phyloP scores from a whole-genome alignment of 2,113 vertebrate genomes.

The Strigops habroptila region DNA sequence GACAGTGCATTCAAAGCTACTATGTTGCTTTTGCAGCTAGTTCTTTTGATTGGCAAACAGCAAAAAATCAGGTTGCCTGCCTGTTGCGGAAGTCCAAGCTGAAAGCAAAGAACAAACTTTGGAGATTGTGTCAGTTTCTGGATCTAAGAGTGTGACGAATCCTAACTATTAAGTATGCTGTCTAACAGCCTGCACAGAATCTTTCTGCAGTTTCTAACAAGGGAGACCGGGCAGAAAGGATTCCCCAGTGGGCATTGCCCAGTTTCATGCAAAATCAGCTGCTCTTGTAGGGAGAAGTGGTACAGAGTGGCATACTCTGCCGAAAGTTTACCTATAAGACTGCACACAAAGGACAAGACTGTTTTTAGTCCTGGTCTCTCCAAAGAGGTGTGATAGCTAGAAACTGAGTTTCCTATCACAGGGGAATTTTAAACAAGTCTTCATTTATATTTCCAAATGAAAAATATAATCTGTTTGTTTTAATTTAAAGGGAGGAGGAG shows the following conservation, averaged over 20 bases:
- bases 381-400: not conserved
- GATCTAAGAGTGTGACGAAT: not conserved
- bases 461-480: not conserved
- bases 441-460: not conserved
- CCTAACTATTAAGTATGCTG: not conserved
- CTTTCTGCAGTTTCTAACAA: not conserved
- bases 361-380: not conserved
- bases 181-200: not conserved
- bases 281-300: not conserved
- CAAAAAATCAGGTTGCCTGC: not conserved
- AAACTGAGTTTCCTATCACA: not conserved
- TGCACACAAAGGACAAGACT: not conserved
- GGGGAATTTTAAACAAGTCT: not conserved
- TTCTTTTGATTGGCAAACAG: not conserved
- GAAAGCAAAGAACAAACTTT: not conserved
- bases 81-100: not conserved
- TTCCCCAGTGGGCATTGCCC: not conserved
- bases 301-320: not conserved
- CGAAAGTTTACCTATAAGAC: not conserved
- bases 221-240: not conserved
- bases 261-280: not conserved
- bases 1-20: not conserved
- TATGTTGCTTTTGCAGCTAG: not conserved
- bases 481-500: not conserved
- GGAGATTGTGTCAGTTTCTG: not conserved